These are phyloP conservation scores for Galagoides demidoff DNA, from an alignment of 2,797 vertebrate genomes.

Conservation along the genomic window DNA sequence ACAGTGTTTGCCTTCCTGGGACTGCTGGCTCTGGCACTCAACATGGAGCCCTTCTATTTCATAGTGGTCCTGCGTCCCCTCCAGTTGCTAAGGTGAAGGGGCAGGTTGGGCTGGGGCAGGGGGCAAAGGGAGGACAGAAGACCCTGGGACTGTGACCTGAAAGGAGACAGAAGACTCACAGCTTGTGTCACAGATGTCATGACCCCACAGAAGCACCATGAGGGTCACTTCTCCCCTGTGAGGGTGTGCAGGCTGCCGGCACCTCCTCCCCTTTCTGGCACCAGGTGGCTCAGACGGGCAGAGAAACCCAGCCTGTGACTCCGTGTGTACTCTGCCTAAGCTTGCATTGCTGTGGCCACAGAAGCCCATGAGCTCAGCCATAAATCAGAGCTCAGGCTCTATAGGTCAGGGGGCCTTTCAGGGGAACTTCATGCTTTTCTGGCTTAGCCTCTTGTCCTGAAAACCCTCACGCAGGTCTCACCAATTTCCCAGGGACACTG, in stretches of 20 bases:
- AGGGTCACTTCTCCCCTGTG: not conserved
- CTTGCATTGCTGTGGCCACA: not conserved
- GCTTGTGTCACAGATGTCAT: not conserved
- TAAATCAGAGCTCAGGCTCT: not conserved
- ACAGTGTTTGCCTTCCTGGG: constrained; percentile 96
- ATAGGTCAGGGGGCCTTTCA: not conserved
- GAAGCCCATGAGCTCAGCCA: fast-evolving
- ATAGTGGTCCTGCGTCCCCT: constrained; percentile 96
- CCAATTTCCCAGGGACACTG: not conserved
- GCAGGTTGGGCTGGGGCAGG: not conserved
- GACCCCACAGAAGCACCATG: not conserved
- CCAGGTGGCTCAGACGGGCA: fast-evolving
- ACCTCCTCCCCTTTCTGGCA: fast-evolving
- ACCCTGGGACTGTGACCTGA: not conserved
- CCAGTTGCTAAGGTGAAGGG: constrained; percentile 94
- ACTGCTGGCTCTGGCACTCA: constrained; percentile 93
- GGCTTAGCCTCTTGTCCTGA: not conserved
- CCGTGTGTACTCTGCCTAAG: fast-evolving
- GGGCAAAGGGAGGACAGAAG: not conserved
- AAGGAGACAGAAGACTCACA: fast-evolving
- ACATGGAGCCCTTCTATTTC: constrained; percentile 99
- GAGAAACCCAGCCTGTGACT: fast-evolving
- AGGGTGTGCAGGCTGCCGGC: fast-evolving
- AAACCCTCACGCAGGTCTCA: not conserved
- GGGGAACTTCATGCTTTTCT: fast-evolving